A percentile compares a stretch with the other conserved stretches of the same genome.
These are phyloP conservation scores for Laticauda laticaudata DNA, from an alignment of 2,113 vertebrate species.

Conservation along the genomic window DNA sequence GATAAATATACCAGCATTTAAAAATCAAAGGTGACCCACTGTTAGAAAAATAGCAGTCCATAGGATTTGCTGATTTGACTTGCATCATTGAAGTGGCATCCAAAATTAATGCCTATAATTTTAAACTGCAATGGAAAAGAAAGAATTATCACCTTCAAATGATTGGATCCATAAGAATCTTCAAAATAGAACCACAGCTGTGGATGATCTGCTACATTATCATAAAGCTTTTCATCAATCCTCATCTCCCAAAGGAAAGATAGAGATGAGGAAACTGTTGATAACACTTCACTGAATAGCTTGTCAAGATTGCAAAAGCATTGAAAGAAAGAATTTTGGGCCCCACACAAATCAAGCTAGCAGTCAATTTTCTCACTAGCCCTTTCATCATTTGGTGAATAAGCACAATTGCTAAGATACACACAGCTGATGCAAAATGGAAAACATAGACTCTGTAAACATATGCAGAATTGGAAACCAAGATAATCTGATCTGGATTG, in stretches of 20 bases:
- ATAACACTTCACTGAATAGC: conserved; percentile 29
- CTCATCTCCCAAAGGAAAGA: conserved; percentile 23
- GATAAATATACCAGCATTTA: conserved; percentile 18
- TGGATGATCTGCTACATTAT: conserved; percentile 15
- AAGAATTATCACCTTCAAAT: conserved; percentile 25
- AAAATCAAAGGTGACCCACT: conserved; percentile 16
- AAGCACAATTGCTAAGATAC: conserved; percentile 33
- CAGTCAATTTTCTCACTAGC: conserved; percentile 21
- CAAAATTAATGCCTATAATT: conserved; percentile 33
- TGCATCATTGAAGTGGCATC: conserved; percentile 28
- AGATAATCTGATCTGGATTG: conserved; percentile 24
- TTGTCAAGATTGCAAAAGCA: conserved; percentile 28
- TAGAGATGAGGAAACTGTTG: conserved; percentile 20
- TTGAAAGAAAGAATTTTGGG: conserved; percentile 18
- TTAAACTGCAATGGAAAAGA: conserved; percentile 20
- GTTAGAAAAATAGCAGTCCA: conserved; percentile 18
- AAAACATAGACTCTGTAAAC: conserved; percentile 25
- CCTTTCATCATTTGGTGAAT: conserved; percentile 38
- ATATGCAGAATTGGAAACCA: conserved; percentile 22
- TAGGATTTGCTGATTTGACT: conserved; percentile 14
- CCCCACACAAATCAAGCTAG: conserved; percentile 14
- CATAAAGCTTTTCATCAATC: conserved; percentile 19
- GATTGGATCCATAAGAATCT: conserved; percentile 26
- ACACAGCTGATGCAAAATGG: conserved; percentile 31
- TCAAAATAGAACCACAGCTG: conserved; percentile 32